Conservation (phyloP, 2,888 invertebrate species). For the Netelia virgata region DNA sequence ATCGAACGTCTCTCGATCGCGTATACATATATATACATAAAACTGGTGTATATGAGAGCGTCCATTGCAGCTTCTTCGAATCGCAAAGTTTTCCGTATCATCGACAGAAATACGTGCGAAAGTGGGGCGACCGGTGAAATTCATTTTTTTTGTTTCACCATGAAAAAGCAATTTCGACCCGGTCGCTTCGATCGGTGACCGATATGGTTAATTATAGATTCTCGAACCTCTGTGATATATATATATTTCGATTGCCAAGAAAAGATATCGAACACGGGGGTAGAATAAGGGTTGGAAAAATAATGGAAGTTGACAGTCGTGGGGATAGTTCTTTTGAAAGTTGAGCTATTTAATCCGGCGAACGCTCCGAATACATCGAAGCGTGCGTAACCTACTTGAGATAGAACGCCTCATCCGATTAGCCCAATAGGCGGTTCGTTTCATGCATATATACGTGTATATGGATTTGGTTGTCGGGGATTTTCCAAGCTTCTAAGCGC, state of each 20-base stretch:
- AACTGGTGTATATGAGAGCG: not conserved
- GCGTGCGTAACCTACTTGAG: constrained; percentile 61
- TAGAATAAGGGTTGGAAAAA: not conserved
- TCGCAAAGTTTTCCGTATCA: not conserved
- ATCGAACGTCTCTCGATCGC: constrained; percentile 48
- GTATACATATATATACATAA: not conserved
- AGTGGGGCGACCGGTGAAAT: not conserved
- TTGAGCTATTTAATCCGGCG: constrained; percentile 28
- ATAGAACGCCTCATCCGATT: constrained; percentile 62
- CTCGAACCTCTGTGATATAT: not conserved
- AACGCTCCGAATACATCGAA: constrained; percentile 55
- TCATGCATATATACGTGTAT: not conserved
- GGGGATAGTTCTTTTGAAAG: not conserved
- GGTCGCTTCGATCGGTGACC: constrained; percentile 21
- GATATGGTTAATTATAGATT: constrained; percentile 30
- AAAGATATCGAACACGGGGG: not conserved
- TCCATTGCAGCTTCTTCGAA: not conserved
- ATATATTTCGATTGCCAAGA: not conserved
- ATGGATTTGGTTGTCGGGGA: not conserved
- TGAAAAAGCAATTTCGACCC: not conserved
- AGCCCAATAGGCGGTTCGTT: constrained; percentile 28
- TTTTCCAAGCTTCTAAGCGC: not conserved
- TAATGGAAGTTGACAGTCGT: not conserved
- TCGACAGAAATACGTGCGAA: not conserved
- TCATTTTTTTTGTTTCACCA: constrained; percentile 14